phyloP scores from a whole-genome alignment of 2,797 vertebrate species.

The Pagetopsis macropterus region DNA sequence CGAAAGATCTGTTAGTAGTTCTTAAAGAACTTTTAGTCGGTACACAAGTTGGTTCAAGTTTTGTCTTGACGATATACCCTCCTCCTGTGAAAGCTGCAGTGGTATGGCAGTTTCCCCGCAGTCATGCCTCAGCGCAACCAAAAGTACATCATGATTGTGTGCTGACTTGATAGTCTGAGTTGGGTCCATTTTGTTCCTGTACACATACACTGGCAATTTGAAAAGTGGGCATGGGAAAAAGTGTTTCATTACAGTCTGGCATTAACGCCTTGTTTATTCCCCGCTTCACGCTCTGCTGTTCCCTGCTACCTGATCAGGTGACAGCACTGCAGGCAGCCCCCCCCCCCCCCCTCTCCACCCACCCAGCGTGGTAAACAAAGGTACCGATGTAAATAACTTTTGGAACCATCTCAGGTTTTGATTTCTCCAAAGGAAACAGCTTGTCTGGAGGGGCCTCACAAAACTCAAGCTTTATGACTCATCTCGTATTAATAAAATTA shows the following conservation, averaged over 20 bases:
- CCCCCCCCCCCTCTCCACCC: too few relatives aligned
- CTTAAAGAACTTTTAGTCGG: not conserved
- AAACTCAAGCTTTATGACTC: slow-evolving; percentile 26
- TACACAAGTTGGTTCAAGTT: not conserved
- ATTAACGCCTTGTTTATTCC: slow-evolving; percentile 10
- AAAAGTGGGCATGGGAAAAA: slow-evolving; percentile 24
- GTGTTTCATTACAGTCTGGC: slow-evolving; percentile 30
- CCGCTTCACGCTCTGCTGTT: slow-evolving; percentile 26
- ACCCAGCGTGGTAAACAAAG: slow-evolving; percentile 27
- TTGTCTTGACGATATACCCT: not conserved
- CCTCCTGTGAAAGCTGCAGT: slow-evolving; percentile 19
- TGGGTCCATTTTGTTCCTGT: slow-evolving; percentile 1
- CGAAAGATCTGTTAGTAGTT: not conserved
- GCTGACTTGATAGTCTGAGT: slow-evolving; percentile 26
- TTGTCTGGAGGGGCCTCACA: slow-evolving; percentile 4
- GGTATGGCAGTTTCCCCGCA: not conserved
- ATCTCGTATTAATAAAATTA: slow-evolving; percentile 37
- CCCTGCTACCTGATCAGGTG: slow-evolving; percentile 31
- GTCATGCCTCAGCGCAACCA: slow-evolving; percentile 21
- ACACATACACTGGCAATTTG: slow-evolving; percentile 35
- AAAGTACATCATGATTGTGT: slow-evolving; percentile 16
- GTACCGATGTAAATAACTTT: slow-evolving; percentile 1
- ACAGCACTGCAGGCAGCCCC: slow-evolving; percentile 15
- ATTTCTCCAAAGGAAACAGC: not conserved
- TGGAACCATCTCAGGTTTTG: not conserved